Evolutionary conservation across 2,888 invertebrate species (phyloP).

Genomic region (Pseudoips prasinana): DNA sequence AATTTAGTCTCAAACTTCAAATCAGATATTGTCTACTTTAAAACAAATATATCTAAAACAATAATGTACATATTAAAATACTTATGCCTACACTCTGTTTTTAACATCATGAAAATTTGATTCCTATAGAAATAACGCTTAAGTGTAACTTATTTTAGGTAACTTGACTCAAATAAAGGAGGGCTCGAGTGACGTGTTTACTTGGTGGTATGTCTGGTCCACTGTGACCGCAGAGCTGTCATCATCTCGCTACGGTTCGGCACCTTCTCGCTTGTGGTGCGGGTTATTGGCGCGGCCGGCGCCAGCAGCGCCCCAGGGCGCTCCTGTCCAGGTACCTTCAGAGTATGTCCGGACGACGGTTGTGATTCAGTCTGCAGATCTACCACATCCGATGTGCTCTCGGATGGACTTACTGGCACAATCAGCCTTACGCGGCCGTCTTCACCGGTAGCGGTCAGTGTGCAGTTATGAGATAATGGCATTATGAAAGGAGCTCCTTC

Average conservation of each 20-base stretch:
- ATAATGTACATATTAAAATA: conserved; percentile 22
- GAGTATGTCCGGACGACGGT: conserved; percentile 65
- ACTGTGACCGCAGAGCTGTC: conserved; percentile 90
- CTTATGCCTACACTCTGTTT: conserved; percentile 25
- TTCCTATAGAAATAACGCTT: conserved; percentile 25
- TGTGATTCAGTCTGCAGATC: conserved; percentile 47
- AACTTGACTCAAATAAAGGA: conserved; percentile 42
- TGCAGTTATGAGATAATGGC: conserved; percentile 84
- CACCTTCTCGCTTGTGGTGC: conserved; percentile 93
- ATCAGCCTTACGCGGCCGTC: conserved; percentile 84
- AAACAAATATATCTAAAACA: conserved; percentile 22
- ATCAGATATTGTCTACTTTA: conserved; percentile 28
- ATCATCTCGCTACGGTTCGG: conserved; percentile 93
- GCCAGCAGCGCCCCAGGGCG: conserved; percentile 57
- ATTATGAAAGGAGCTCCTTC: conserved; percentile 83
- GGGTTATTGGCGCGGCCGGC: conserved; percentile 85
- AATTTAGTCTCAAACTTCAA: conserved; percentile 38
- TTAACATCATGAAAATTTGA: conserved; percentile 27
- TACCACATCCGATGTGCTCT: conserved; percentile 54
- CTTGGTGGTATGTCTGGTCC: conserved; percentile 95
- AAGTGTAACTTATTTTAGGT: conserved; percentile 42
- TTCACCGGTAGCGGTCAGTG: conserved; percentile 82
- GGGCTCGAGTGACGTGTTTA: conserved; percentile 52
- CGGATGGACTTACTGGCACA: conserved; percentile 82
- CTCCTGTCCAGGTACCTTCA: conserved; percentile 76